These are phyloP conservation scores for Enteromius trimaculatus DNA, from an alignment of 2,797 vertebrate species.

Conservation along the genomic window DNA sequence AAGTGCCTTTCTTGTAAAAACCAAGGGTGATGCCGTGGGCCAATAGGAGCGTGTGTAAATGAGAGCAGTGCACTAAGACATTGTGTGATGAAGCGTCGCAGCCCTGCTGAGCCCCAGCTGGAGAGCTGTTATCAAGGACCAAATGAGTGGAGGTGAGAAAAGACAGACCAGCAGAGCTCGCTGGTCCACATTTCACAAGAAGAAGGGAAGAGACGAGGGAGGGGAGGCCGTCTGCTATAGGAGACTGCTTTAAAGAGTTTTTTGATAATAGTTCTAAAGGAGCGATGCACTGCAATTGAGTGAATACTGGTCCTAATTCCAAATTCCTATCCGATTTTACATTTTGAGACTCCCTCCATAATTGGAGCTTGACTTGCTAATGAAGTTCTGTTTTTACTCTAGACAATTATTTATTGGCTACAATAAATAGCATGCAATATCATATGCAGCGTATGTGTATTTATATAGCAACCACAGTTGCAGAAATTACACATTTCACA, in stretches of 20 bases:
- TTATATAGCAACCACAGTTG: not conserved
- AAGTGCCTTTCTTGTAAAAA: slow-evolving; percentile 72
- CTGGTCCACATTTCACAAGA: slow-evolving; percentile 51
- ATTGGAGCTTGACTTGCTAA: not conserved
- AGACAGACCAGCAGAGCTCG: slow-evolving; percentile 58
- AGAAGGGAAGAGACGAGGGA: slow-evolving; percentile 39
- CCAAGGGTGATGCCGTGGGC: slow-evolving; percentile 57
- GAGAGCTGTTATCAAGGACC: slow-evolving; percentile 61
- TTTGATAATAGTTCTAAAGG: slow-evolving; percentile 33
- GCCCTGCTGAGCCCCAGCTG: slow-evolving; percentile 58
- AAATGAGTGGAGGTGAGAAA: slow-evolving; percentile 67
- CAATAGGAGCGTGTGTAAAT: slow-evolving; percentile 55
- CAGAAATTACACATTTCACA: not conserved
- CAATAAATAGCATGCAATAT: not conserved
- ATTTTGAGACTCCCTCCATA: not conserved
- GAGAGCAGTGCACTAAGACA: slow-evolving; percentile 37
- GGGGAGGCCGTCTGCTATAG: slow-evolving; percentile 32
- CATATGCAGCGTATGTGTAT: not conserved
- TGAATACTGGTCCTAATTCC: not conserved
- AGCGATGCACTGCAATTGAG: not conserved
- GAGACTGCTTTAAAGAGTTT: slow-evolving; percentile 50
- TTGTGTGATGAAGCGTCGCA: slow-evolving; percentile 47
- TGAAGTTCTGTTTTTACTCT: not conserved
- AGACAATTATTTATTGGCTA: not conserved
- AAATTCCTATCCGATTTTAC: not conserved